Conservation (phyloP, 92 coral and sea anemone genomes). For the Epizoanthus stellaris region DNA sequence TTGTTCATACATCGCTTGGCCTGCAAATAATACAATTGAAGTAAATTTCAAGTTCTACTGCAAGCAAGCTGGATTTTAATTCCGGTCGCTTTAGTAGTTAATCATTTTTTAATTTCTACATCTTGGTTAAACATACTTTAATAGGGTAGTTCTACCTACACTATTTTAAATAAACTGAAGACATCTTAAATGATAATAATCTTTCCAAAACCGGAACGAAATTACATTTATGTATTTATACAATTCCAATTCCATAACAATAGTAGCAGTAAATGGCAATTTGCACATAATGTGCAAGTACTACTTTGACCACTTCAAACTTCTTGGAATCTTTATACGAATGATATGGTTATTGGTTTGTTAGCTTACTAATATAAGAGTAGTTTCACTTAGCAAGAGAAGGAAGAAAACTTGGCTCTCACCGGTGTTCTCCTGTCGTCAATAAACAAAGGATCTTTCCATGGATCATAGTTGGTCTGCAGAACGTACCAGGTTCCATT, state of each 20-base stretch:
- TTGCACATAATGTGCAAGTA: too few relatives aligned
- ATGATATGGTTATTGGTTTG: not conserved
- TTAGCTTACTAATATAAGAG: not conserved
- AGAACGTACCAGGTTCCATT: conserved; percentile 87
- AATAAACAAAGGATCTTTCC: conserved; percentile 82
- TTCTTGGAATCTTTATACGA: not conserved
- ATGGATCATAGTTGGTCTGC: conserved; percentile 90
- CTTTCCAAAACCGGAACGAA: too few relatives aligned
- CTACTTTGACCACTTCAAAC: not conserved
- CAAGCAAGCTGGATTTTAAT: not conserved
- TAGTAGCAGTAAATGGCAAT: too few relatives aligned
- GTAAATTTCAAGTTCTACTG: too few relatives aligned
- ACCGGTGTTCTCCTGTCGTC: conserved; percentile 97
- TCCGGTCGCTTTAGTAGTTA: too few relatives aligned
- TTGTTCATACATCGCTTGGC: conserved; percentile 88
- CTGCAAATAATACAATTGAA: conserved; percentile 39
- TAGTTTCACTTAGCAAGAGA: not conserved
- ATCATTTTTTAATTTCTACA: too few relatives aligned
- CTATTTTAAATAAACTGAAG: too few relatives aligned
- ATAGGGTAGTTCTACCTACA: too few relatives aligned
- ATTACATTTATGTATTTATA: too few relatives aligned
- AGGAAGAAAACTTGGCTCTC: conserved; percentile 17
- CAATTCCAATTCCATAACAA: too few relatives aligned
- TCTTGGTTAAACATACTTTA: too few relatives aligned
- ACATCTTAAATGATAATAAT: too few relatives aligned